These are phyloP conservation scores for Drosophila tani DNA, from an alignment of 1,140 invertebrate species.

Conservation along the genomic window DNA sequence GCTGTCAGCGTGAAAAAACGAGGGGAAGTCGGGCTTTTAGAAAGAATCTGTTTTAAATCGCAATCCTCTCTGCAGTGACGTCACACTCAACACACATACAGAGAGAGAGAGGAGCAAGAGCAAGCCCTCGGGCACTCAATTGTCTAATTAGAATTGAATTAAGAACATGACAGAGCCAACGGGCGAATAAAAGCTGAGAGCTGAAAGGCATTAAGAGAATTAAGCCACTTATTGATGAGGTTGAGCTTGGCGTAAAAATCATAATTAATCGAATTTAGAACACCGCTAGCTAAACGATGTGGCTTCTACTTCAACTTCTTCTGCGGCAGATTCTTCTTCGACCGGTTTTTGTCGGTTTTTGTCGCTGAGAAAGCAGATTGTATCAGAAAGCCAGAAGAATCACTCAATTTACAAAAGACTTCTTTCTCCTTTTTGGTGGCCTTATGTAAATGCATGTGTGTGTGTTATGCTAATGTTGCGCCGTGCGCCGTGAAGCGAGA, in stretches of 20 bases:
- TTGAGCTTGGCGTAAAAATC: conserved; percentile 45
- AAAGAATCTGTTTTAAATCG: conserved; percentile 29
- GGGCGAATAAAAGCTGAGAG: conserved; percentile 26
- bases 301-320: conserved; percentile 34
- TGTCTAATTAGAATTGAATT: conserved; percentile 77
- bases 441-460: conserved; percentile 58
- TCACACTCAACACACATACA: conserved; percentile 36
- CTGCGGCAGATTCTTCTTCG: conserved; percentile 18
- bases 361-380: conserved; percentile 51
- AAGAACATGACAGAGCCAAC: conserved; percentile 41
- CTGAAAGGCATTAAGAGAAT: conserved; percentile 45
- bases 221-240: conserved; percentile 60
- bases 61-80: conserved; percentile 49
- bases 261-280: conserved; percentile 81
- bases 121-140: conserved; percentile 45
- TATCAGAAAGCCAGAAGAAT: conserved; percentile 30
- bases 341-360: conserved; percentile 61
- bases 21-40: conserved; percentile 13
- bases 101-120: conserved; percentile 11
- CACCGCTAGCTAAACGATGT: conserved; percentile 67
- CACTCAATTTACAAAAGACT: conserved; percentile 52
- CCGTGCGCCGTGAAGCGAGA: conserved; percentile 42
- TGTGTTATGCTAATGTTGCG: conserved; percentile 60
- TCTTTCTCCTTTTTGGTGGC: conserved; percentile 53
- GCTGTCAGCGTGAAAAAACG: conserved; percentile 42